phyloP scores from a whole-genome alignment of 2,888 invertebrate genomes.

The Melieria picta region DNA sequence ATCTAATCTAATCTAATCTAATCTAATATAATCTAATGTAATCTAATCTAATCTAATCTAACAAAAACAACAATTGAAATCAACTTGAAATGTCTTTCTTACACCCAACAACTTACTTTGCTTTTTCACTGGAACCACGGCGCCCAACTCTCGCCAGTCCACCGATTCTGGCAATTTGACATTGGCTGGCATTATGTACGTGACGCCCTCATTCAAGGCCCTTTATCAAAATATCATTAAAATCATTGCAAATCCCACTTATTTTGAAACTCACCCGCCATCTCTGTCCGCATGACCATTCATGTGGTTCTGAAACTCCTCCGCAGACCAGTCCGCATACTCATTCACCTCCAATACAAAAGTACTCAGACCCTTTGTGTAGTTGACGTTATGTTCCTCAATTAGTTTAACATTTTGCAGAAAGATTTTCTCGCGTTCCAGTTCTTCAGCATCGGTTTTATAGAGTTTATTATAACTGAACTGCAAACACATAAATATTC shows the following conservation, averaged over 20 bases:
- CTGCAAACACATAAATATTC: background rate
- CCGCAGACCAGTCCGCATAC: slow-evolving; percentile 15
- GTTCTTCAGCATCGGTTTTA: slow-evolving; percentile 11
- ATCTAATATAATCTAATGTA: no score
- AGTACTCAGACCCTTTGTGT: slow-evolving; percentile 1
- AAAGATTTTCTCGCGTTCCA: slow-evolving; percentile 9
- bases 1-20: no score
- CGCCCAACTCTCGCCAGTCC: slow-evolving; percentile 83
- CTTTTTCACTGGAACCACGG: slow-evolving; percentile 85
- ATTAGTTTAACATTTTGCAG: slow-evolving; percentile 14
- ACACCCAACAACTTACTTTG: slow-evolving; percentile 5
- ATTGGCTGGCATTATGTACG: slow-evolving; percentile 20
- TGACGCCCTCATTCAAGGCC: slow-evolving; percentile 16
- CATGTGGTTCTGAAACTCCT: slow-evolving; percentile 20
- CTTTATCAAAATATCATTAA: background rate
- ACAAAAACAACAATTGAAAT: background rate
- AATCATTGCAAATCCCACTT: background rate
- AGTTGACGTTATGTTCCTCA: slow-evolving; percentile 24
- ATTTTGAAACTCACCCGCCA: background rate
- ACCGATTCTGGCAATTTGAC: slow-evolving; percentile 71
- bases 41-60: no score
- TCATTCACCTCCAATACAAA: slow-evolving; percentile 25
- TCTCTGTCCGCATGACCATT: slow-evolving; percentile 5
- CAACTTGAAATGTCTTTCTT: background rate
- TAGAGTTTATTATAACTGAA: slow-evolving; percentile 20